Conservation (phyloP, 2,797 vertebrate genomes). For the Propithecus deckenii region DNA sequence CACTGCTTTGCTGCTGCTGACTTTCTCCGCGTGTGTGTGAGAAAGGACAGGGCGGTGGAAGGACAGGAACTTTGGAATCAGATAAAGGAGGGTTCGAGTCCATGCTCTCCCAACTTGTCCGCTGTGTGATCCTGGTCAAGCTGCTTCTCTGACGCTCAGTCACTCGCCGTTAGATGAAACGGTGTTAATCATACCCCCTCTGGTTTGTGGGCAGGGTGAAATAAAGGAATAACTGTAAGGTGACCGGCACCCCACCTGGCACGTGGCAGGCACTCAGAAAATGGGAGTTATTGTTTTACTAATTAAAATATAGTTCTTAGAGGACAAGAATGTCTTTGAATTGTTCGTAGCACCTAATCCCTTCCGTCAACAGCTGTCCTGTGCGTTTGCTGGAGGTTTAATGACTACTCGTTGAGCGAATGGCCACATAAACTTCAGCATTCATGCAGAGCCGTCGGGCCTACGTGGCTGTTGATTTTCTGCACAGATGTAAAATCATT, state of each 20-base stretch:
- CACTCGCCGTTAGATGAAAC: background rate
- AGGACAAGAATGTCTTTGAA: slow-evolving; percentile 18
- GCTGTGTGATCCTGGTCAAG: background rate
- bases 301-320: slow-evolving; percentile 32
- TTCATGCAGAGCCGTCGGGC: accelerated
- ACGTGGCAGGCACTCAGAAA: background rate
- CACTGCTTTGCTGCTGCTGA: background rate
- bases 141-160: background rate
- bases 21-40: background rate
- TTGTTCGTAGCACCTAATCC: background rate
- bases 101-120: background rate
- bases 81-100: background rate
- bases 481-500: background rate
- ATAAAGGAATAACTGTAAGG: background rate
- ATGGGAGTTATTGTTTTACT: background rate
- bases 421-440: accelerated
- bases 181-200: background rate
- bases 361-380: background rate
- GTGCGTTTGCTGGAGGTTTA: background rate
- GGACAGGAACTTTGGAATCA: background rate
- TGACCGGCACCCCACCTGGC: background rate
- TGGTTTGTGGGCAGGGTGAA: background rate
- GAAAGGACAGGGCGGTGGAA: accelerated
- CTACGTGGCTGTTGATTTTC: background rate
- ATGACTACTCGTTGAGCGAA: background rate